These are phyloP conservation scores for Chionodraco myersi DNA, from an alignment of 2,113 vertebrate species.

Conservation along the genomic window DNA sequence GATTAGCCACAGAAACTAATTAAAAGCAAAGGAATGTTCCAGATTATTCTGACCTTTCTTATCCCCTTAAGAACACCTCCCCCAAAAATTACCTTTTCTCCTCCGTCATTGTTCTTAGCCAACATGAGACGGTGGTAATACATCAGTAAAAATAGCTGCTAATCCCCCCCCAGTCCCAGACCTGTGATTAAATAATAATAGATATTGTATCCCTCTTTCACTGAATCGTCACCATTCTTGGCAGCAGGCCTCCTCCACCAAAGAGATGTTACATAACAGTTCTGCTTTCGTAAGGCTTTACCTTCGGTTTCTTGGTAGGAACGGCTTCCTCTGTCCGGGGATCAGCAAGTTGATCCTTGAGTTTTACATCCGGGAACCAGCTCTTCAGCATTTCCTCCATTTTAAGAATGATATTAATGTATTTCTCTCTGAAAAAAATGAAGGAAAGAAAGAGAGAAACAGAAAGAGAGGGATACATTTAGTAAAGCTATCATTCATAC, in stretches of 20 bases:
- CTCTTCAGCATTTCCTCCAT: conserved; percentile 88
- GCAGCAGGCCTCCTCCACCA: conserved; percentile 16
- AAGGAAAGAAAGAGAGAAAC: conserved; percentile 14
- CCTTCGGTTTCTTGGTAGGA: conserved; percentile 82
- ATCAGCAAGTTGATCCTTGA: conserved; percentile 64
- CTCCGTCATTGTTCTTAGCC: conserved; percentile 65
- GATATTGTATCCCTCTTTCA: conserved; percentile 56
- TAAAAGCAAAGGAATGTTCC: conserved; percentile 61
- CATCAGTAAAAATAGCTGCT: conserved; percentile 74
- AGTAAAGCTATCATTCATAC: neutral
- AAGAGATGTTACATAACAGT: conserved; percentile 50
- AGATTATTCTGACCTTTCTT: conserved; percentile 49
- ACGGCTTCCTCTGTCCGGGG: conserved; percentile 63
- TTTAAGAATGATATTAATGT: conserved; percentile 84
- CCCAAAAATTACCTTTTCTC: conserved; percentile 71
- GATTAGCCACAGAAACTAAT: conserved; percentile 49
- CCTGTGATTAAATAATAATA: conserved; percentile 74
- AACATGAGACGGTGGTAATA: conserved; percentile 70
- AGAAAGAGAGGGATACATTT: conserved; percentile 5
- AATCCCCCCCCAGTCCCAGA: conserved; percentile 68
- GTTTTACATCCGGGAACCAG: conserved; percentile 85
- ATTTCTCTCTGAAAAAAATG: conserved; percentile 78
- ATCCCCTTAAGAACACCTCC: conserved; percentile 42
- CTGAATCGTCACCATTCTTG: conserved; percentile 45
- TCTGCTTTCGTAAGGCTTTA: conserved; percentile 42